Conservation (phyloP, 2,888 invertebrate species). For the Homarus gammarus region DNA sequence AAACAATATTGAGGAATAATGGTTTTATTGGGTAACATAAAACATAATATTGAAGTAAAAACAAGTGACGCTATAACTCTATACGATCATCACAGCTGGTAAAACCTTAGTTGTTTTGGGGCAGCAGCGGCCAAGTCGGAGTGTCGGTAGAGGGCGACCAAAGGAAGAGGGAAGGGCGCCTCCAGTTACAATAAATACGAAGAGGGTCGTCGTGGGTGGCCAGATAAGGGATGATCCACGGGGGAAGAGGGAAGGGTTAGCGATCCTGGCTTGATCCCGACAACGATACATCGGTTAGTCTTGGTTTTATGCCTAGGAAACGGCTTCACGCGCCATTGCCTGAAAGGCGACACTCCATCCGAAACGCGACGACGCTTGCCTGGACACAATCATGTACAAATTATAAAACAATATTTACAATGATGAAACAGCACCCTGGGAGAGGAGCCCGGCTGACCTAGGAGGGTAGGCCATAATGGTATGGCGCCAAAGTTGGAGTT, state of each 20-base stretch:
- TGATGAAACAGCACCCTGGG: constrained; percentile 28
- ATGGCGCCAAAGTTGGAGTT: constrained; percentile 77
- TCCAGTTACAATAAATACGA: constrained; percentile 66
- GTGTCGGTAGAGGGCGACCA: too few relatives aligned
- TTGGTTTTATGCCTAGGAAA: not conserved
- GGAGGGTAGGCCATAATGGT: constrained; percentile 20
- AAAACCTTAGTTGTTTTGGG: constrained; percentile 38
- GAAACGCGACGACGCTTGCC: constrained; percentile 48
- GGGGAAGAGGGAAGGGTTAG: too few relatives aligned
- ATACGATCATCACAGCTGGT: constrained; percentile 66
- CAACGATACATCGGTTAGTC: too few relatives aligned
- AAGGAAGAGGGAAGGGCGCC: constrained; percentile 36
- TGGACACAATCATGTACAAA: constrained; percentile 69
- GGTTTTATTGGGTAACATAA: constrained; percentile 71
- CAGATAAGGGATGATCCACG: too few relatives aligned
- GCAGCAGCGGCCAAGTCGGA: too few relatives aligned
- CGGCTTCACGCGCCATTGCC: not conserved
- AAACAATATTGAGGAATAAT: constrained; percentile 47
- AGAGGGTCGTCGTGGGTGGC: constrained; percentile 30
- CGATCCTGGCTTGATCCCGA: too few relatives aligned
- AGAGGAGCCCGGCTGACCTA: constrained; percentile 26
- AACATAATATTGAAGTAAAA: constrained; percentile 67
- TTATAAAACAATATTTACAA: constrained; percentile 71
- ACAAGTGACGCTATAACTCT: constrained; percentile 58
- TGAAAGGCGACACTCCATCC: not conserved